Percentiles rank a stretch among this genome's conserved stretches.
These are phyloP conservation scores for Lamprotornis superbus DNA, from an alignment of 2,113 vertebrate species.

Conservation along the genomic window DNA sequence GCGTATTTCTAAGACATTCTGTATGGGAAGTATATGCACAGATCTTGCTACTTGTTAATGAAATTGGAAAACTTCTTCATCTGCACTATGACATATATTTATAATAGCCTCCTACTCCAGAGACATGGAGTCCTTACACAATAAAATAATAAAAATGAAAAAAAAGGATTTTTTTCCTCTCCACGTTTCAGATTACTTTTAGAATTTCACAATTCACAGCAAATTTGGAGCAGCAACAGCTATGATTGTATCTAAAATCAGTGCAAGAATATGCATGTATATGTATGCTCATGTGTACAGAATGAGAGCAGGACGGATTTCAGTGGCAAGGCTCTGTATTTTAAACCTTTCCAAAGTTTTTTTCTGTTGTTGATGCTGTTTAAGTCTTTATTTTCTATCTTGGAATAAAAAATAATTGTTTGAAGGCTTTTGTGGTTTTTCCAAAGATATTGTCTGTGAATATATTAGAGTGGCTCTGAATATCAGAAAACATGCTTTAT, in stretches of 20 bases:
- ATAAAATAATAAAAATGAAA: neutral
- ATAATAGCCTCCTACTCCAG: neutral
- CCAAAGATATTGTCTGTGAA: neutral
- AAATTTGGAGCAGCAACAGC: neutral
- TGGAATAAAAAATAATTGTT: neutral
- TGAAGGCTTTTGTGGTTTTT: neutral
- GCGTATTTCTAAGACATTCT: conserved; percentile 22
- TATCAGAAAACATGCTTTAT: rapidly evolving
- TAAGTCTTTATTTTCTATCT: neutral
- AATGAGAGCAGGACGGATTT: neutral
- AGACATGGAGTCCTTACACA: neutral
- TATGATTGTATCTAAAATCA: neutral
- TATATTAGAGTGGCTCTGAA: neutral
- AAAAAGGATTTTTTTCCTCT: neutral
- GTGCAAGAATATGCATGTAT: neutral
- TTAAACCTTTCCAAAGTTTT: neutral
- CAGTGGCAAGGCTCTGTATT: neutral
- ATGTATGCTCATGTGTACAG: neutral
- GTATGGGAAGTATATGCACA: neutral
- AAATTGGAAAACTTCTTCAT: conserved; percentile 24
- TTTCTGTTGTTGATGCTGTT: neutral
- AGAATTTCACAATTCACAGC: neutral
- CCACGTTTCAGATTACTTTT: neutral
- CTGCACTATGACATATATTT: neutral
- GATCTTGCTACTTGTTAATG: conserved; percentile 51